Conservation (phyloP, 2,113 vertebrate genomes). For the Apus apus region DNA sequence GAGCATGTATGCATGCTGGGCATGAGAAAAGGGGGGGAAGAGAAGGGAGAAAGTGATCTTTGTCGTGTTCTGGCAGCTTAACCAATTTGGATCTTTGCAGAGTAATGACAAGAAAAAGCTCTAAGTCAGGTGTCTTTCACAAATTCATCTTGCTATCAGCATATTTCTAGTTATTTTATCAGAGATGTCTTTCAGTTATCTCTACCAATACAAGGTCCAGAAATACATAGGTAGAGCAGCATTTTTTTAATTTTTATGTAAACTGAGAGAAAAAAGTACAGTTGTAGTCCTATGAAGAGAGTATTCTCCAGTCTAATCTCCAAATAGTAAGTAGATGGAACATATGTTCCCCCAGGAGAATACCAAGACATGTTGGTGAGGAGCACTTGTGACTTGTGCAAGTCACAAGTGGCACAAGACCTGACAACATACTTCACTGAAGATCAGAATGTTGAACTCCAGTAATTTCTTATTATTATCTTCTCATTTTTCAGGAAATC, state of each 20-base stretch:
- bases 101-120: neutral
- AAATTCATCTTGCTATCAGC: neutral
- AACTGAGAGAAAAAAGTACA: neutral
- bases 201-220: neutral
- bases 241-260: neutral
- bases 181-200: neutral
- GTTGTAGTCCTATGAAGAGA: neutral
- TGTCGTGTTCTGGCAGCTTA: neutral
- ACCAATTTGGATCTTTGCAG: neutral
- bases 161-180: neutral
- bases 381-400: neutral
- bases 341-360: accelerated
- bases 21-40: neutral
- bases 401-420: neutral
- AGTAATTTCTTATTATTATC: neutral
- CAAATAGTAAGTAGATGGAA: neutral
- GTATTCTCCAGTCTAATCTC: neutral
- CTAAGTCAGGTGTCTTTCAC: neutral
- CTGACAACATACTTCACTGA: neutral
- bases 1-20: neutral
- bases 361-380: accelerated
- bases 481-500: neutral
- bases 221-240: neutral
- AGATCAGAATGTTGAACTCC: neutral
- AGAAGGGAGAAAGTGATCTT: neutral